These are phyloP conservation scores for Lutraria rhynchaena DNA, from an alignment of 1,140 invertebrate species.

Conservation along the genomic window DNA sequence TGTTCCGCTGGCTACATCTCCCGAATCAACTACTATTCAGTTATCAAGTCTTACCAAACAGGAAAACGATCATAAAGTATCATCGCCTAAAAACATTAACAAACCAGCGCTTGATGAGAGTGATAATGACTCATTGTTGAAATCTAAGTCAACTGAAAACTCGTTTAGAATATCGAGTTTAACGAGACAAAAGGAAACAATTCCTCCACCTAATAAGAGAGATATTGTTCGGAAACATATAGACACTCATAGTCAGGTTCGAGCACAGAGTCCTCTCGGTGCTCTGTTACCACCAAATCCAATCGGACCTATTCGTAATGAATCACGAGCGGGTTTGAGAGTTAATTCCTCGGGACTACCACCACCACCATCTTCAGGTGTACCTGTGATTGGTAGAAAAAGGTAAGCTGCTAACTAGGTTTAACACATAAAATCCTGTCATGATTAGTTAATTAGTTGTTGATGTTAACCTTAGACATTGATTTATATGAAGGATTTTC, in stretches of 20 bases:
- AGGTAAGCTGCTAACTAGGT: too few relatives aligned
- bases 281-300: background rate
- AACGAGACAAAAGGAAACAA: conserved; percentile 33
- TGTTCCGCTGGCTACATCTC: conserved; percentile 30
- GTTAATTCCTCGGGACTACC: conserved; percentile 42
- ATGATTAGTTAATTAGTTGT: too few relatives aligned
- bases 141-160: conserved; percentile 15
- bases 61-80: background rate
- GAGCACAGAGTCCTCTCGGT: conserved; percentile 38
- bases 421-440: too few relatives aligned
- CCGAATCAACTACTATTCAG: background rate
- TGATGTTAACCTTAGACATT: too few relatives aligned
- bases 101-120: background rate
- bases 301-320: background rate
- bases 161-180: conserved; percentile 43
- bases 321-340: background rate
- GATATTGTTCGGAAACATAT: conserved; percentile 51
- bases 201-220: conserved; percentile 42
- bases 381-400: conserved; percentile 18
- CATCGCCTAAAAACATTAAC: background rate
- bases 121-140: conserved; percentile 34
- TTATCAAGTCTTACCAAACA: conserved; percentile 1
- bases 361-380: conserved; percentile 19
- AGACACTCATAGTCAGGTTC: conserved; percentile 42
- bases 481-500: too few relatives aligned